Evolutionary conservation across 2,888 invertebrate species (phyloP), one percentile per base, ranked within the genome.

Genomic region (Stenodera caucasica): DNA sequence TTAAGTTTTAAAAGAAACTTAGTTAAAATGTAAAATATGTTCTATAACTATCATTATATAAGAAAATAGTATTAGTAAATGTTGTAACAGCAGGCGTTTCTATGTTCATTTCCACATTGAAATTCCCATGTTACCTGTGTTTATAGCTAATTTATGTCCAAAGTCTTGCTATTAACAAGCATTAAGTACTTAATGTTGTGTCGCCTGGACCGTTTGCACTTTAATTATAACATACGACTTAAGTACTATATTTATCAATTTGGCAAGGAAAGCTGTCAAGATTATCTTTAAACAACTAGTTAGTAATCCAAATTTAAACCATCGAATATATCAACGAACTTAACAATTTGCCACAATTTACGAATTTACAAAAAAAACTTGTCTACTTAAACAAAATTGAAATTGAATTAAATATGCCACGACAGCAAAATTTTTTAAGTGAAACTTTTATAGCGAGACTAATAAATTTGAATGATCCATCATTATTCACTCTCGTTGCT

Each of bases 161-260:
- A 75, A 75, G 73, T 76, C 73, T 65, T 67, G 75, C 75, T 72
- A 74, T 76, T 76, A 76, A 74, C 76, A 73, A 72, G 75, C 76
- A 75, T 76, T 77, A 76, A 75, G 70, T 69, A 69, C 73, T 74
- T 73, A 75, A 75, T 75, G 72, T 73, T 76, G 69, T 72, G 75
- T 74, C 75, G 70, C 66, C 66, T 60, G 57, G 61, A 60, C 68
- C 70, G 70, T 72, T 73, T 71, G 69, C 72, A 72, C 71, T 71
- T 67, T 51, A 51, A 51, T 51, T 51, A 51, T 51, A 29, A 51
- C 30, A 51, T 51, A 51, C 26, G 51, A 51, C 51, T 15, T 29
- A 51, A 51, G 14, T 11, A 32, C 11, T 32, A 7, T 51, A 32
- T 51, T 51, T 51, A 51, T 51, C 32, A 51, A 51, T 51, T 26